Evolutionary conservation across 2,888 invertebrate genomes (phyloP), one percentile per base, ranked within the genome.

Genomic region (Ormia ochracea): DNA sequence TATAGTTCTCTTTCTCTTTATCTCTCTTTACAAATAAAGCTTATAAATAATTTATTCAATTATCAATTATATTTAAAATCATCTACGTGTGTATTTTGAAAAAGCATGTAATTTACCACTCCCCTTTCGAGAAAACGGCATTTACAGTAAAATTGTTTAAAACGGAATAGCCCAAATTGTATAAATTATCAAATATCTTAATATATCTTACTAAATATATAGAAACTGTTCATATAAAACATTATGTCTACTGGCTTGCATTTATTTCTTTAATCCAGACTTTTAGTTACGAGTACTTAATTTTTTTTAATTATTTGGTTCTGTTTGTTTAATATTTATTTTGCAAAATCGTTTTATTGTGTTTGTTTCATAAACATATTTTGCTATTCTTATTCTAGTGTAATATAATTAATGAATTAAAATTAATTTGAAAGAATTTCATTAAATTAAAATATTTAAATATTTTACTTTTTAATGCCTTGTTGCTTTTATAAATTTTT

Each of bases 81-180:
- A 52, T 80, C 72, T 80, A 68, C 80, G 72, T 77, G 80, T 80
- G 77, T 77, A 77, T 52, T 80, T 72, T 76, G 63, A 63, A 76
- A n/a, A 74, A 73, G 77, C 77, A 77, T 77, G 77, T 50, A 38
- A 63, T 61, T 50, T 72, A 21, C n/a, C 26, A 26, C 38, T 43
- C 10, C 38, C n/a, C 58, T 59, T 66, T 17, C 21, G 28, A 31
- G n/a, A 56, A 48, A 48, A 1, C n/a, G n/a, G n/a, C n/a, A 68
- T 31, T 38, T 59, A 36, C 23, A 52, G 33, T 17, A 56, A 31
- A 65, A 43, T 21, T 9, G 41, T 77, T 28, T 61, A 43, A 77
- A 72, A 41, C 61, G 61, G 70, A 68, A 56, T 61, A 68, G 59
- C 31, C 41, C 10, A 65, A 38, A 59, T 69, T 63, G 50, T 70